A percentile compares a stretch with the other conserved stretches of the same genome.
Evolutionary conservation across 2,113 vertebrate species (phyloP).

Genomic region (Laticauda laticaudata): DNA sequence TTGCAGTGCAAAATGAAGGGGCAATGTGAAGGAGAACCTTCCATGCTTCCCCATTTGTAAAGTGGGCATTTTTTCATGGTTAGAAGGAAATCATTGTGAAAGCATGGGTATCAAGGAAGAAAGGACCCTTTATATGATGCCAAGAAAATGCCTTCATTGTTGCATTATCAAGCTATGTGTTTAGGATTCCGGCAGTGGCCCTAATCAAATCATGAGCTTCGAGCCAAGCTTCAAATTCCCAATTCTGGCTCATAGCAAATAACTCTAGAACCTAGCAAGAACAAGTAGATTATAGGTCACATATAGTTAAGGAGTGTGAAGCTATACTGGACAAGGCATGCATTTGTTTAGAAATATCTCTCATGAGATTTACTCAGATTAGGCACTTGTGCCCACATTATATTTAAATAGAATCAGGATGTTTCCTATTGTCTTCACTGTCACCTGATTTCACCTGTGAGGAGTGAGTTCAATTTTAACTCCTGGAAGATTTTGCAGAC

Average conservation of each 20-base stretch:
- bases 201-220: too few relatives aligned
- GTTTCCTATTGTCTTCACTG: background rate
- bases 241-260: background rate
- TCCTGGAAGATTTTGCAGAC: background rate
- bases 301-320: background rate
- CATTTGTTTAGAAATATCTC: background rate
- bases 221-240: too few relatives aligned
- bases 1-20: background rate
- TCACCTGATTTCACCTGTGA: background rate
- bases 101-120: background rate
- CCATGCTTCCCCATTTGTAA: background rate
- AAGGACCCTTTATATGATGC: background rate
- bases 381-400: background rate
- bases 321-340: background rate
- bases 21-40: background rate
- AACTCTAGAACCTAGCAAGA: background rate
- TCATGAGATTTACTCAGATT: background rate
- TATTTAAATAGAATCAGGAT: background rate
- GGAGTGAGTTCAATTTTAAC: background rate
- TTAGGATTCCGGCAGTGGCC: too few relatives aligned
- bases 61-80: background rate
- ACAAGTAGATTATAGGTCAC: background rate
- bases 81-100: background rate
- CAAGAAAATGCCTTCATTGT: background rate
- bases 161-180: background rate